These are phyloP conservation scores for Diploscapter pachys DNA, from an alignment of 1,140 invertebrate species.

Conservation along the genomic window DNA sequence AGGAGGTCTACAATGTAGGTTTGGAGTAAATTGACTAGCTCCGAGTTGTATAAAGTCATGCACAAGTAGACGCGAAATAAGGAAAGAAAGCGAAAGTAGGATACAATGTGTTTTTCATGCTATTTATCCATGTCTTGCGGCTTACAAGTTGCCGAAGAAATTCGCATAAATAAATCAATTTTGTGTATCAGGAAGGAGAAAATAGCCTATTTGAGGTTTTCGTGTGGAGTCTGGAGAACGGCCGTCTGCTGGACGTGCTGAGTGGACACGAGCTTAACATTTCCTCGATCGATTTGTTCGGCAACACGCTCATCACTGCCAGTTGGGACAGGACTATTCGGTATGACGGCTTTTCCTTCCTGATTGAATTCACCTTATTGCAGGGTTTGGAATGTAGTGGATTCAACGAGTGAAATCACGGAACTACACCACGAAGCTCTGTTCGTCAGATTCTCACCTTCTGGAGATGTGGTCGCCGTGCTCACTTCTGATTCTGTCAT, in stretches of 20 bases:
- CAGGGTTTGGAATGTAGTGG: constrained; percentile 80
- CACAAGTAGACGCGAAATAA: too few species aligned
- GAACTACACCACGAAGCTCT: constrained; percentile 77
- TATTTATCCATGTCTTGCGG: too few species aligned
- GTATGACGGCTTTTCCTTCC: not conserved
- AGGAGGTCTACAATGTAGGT: constrained; percentile 31
- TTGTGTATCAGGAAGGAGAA: too few species aligned
- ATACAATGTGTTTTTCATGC: too few species aligned
- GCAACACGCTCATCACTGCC: constrained; percentile 74
- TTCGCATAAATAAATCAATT: too few species aligned
- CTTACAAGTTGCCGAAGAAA: too few species aligned
- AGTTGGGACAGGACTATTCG: constrained; percentile 91
- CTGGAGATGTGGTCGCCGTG: constrained; percentile 84
- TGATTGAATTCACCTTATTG: not conserved
- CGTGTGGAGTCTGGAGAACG: constrained; percentile 89
- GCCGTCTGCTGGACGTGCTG: constrained; percentile 80
- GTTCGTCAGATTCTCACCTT: constrained; percentile 77
- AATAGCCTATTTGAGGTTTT: constrained; percentile 73
- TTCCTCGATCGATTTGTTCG: constrained; percentile 73
- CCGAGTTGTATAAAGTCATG: too few species aligned
- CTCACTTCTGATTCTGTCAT: constrained; percentile 85
- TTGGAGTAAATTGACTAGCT: too few species aligned
- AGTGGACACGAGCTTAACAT: constrained; percentile 89
- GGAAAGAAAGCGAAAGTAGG: too few species aligned
- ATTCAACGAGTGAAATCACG: constrained; percentile 79